These are phyloP conservation scores for Electrophaes corylata DNA, from an alignment of 2,888 invertebrate genomes.

Conservation along the genomic window DNA sequence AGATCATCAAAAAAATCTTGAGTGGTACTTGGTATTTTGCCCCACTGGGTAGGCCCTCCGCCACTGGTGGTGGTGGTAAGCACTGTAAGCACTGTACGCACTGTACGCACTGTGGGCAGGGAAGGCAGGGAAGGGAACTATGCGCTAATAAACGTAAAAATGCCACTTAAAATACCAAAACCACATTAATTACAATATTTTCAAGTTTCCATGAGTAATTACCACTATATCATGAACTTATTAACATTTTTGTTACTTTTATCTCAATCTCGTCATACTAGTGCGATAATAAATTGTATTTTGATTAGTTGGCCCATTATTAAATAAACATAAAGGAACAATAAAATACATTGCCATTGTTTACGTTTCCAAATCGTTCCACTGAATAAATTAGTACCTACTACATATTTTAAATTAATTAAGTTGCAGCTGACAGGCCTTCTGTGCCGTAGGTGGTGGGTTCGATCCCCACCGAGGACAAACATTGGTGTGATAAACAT, in stretches of 20 bases:
- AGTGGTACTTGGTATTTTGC: too few species aligned
- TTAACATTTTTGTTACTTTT: constrained; percentile 54
- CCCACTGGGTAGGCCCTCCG: too few species aligned
- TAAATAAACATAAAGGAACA: constrained; percentile 25
- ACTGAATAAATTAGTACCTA: constrained; percentile 21
- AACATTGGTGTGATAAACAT: too few species aligned
- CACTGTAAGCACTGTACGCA: too few species aligned
- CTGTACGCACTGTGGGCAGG: too few species aligned
- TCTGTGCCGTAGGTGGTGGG: too few species aligned
- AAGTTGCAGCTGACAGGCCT: too few species aligned
- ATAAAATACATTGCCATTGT: constrained; percentile 22
- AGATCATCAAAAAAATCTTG: too few species aligned
- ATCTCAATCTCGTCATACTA: constrained; percentile 40
- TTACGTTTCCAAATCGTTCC: constrained; percentile 28
- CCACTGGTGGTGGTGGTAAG: too few species aligned
- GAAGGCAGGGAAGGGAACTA: constrained; percentile 15
- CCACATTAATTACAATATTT: constrained; percentile 32
- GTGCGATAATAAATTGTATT: constrained; percentile 33
- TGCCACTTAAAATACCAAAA: constrained; percentile 42
- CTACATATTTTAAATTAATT: neutral
- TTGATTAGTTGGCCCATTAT: constrained; percentile 28
- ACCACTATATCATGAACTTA: constrained; percentile 42
- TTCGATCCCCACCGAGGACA: too few species aligned
- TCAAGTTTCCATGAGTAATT: constrained; percentile 42
- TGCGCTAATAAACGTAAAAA: constrained; percentile 35